Conservation (phyloP, 2,888 invertebrate species). For the Drosophila dives region DNA sequence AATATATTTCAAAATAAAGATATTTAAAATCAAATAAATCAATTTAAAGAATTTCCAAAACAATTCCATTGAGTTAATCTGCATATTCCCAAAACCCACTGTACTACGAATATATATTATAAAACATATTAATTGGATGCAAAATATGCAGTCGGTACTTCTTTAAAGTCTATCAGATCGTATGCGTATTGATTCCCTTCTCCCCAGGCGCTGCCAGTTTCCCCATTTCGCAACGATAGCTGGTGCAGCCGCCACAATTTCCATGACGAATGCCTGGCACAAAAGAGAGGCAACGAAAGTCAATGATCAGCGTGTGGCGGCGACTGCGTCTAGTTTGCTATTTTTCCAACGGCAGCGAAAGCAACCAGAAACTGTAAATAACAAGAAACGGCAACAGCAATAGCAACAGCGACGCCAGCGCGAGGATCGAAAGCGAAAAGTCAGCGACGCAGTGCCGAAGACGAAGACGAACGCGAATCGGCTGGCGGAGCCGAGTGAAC, state of each 20-base stretch:
- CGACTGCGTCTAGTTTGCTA: constrained; percentile 65
- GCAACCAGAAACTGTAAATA: constrained; percentile 77
- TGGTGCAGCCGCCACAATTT: constrained; percentile 62
- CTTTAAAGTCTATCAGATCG: not conserved
- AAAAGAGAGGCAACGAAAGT: constrained; percentile 77
- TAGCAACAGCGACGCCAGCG: constrained; percentile 46
- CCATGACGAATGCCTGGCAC: constrained; percentile 71
- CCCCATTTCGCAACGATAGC: constrained; percentile 53
- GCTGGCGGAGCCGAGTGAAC: constrained; percentile 36
- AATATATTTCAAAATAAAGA: not conserved
- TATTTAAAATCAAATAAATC: not conserved
- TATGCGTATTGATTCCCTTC: not conserved
- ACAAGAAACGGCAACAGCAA: constrained; percentile 65
- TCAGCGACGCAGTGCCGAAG: constrained; percentile 45
- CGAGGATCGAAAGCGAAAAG: constrained; percentile 78
- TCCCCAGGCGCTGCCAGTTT: constrained; percentile 26
- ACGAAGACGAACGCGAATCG: constrained; percentile 13
- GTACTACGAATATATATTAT: not conserved
- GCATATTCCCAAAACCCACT: not conserved
- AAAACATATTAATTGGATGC: not conserved
- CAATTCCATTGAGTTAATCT: not conserved
- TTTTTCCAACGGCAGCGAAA: constrained; percentile 74
- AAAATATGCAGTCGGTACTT: not conserved
- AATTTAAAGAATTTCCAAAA: not conserved
- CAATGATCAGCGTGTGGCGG: constrained; percentile 77